Evolutionary conservation across 2,113 vertebrate genomes (phyloP), one percentile per base, ranked within the genome.

Genomic region (Coracopsis vasa): DNA sequence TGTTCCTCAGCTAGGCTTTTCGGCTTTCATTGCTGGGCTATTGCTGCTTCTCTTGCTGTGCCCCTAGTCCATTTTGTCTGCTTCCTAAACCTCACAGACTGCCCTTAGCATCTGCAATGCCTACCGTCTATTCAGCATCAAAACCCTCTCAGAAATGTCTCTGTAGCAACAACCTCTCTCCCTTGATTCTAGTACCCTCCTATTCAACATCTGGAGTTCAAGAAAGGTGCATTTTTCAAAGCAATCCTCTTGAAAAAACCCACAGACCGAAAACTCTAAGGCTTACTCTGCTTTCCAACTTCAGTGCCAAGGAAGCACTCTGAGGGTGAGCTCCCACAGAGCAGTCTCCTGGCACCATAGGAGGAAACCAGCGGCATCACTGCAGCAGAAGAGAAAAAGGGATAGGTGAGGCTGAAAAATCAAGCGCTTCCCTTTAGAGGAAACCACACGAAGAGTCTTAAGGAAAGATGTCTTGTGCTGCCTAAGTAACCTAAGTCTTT

Each of bases 1-100:
- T 96, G 88, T 89, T 79, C 86, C 88, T 90, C 67, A 80, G 90
- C 86, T 44, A 88, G 91, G 82, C 70, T 90, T 92, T 92, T 85
- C 0, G 1, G 73, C 92, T 96, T 96, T 97, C 93, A 75, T 74
- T 96, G 85, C 90, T 66, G 33, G 48, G 87, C 90, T 94, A 75
- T 21, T 96, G 89, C 91, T 92, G 87, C n/a, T 93, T 24, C 77
- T 94, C 84, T 16, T 69, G 94, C 73, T 45, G 82, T 95, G 72
- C 89, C 85, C 75, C 69, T 28, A 74, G 67, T 29, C 71, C 77
- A 91, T 71, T 92, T 13, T 86, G n/a, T 62, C 90, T 92, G 86
- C 91, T 77, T 82, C 70, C 51, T 92, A 56, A 72, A 86, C 69
- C 91, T 86, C 90, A 29, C 61, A 87, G 84, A 27, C 81, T 81